Percentiles rank a stretch among this genome's conserved stretches.
phyloP scores from a whole-genome alignment of 2,113 vertebrate genomes.

The Hiodon alosoides region DNA sequence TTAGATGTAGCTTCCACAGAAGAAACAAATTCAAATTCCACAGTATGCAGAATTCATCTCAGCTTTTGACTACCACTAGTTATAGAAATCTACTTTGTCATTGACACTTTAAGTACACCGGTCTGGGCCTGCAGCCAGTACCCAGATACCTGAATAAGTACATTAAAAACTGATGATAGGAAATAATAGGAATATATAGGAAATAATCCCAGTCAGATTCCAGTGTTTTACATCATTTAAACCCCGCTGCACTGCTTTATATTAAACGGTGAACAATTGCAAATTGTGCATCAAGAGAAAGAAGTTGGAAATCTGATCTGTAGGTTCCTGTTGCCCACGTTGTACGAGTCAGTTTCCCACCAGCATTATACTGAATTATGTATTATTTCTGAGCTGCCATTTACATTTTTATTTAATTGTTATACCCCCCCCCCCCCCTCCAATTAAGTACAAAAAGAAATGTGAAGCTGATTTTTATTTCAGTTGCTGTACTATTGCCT shows the following conservation, averaged over 20 bases:
- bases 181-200: no score
- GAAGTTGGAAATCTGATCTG: slow-evolving; percentile 41
- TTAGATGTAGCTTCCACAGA: neutral
- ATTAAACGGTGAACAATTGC: neutral
- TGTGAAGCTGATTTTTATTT: slow-evolving; percentile 51
- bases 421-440: slow-evolving; percentile 43
- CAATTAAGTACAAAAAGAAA: slow-evolving; percentile 55
- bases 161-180: no score
- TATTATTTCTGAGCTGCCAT: slow-evolving; percentile 55
- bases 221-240: no score
- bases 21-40: no score
- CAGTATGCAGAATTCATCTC: no score
- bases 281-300: slow-evolving; percentile 49
- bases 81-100: neutral
- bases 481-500: slow-evolving; percentile 70
- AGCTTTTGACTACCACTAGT: no score
- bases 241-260: no score
- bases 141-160: no score
- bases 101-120: neutral
- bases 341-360: slow-evolving; percentile 52
- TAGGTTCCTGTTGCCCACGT: slow-evolving; percentile 57
- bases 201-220: no score
- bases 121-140: neutral
- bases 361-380: slow-evolving; percentile 67
- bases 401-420: slow-evolving; percentile 46